Evolutionary conservation across 2,888 invertebrate genomes (phyloP), one percentile per base, ranked within the genome.

Genomic region (Argyresthia goedartella): DNA sequence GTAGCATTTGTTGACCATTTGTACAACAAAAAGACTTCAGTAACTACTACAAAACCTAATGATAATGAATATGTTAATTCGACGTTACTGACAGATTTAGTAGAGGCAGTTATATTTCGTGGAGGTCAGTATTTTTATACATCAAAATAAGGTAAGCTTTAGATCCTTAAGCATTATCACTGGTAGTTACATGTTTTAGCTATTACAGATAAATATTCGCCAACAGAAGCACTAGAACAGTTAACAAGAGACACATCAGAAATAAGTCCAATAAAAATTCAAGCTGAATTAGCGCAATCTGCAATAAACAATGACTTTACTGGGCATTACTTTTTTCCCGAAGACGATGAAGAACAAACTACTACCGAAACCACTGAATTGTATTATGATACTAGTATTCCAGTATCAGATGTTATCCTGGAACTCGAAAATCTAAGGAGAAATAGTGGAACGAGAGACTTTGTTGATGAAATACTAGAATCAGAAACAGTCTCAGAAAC

Each of bases 301-400:
- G 70, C 66, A 56, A 56, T 59, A 50, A 82, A 81, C 59, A 57
- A 62, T 33, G 77, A 82, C 49, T 79, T 79, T 53, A 77, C 81
- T 34, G 85, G 85, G 1, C 82, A 85, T 61, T 84, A 77, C 53
- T 86, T 86, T 61, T 84, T 85, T 54, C 85, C 85, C 49, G 84
- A 84, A 67, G 81, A 81, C 48, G 51, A 52, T 43, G 39, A 25
- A 4, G 73, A 71, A 35, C 69, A 70, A 46, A 57, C 52, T 39
- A 66, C 55, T 16, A 62, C 56, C 34, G 76, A 75, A 60, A 62
- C 63, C 3, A 73, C 71, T 46, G 78, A 81, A 59, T 77, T 81
- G 44, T 81, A 84, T 54, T 59, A 58, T 3, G 8, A 42, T 25
- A 57, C 73, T 8, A 69, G 66, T 54, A 56, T 71, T 36, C 65